Percentiles rank a stretch among this genome's conserved stretches.
phyloP scores from a whole-genome alignment of 2,797 vertebrate species.

The Squalus acanthias region DNA sequence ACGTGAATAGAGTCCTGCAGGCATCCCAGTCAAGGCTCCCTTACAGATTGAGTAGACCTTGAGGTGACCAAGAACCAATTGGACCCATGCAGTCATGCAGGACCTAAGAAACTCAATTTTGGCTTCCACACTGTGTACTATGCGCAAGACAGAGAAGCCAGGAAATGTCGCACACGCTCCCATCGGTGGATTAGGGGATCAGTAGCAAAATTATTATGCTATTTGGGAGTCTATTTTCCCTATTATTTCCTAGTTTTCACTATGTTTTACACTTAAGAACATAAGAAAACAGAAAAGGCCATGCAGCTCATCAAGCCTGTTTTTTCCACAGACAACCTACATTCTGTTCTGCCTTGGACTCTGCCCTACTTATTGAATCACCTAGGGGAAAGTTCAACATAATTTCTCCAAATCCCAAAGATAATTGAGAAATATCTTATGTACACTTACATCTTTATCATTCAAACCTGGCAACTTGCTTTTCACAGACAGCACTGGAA shows the following conservation, averaged over 20 bases:
- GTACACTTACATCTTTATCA: not conserved
- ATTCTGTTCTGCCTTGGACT: not conserved
- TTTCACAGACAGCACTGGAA: not conserved
- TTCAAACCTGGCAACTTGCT: not conserved
- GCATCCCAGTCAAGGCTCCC: not conserved
- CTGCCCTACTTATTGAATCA: not conserved
- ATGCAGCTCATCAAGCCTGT: not conserved
- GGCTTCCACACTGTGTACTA: not conserved
- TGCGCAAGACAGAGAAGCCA: not conserved
- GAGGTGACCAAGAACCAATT: not conserved
- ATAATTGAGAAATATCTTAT: not conserved
- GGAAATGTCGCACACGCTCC: not conserved
- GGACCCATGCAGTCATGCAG: not conserved
- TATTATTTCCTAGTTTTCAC: not conserved
- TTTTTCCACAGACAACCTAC: not conserved
- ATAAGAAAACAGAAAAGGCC: not conserved
- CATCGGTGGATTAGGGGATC: not conserved
- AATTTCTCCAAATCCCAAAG: not conserved
- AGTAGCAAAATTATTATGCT: not conserved
- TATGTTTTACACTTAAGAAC: not conserved
- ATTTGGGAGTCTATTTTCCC: not conserved
- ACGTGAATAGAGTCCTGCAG: not conserved
- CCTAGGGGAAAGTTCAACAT: not conserved
- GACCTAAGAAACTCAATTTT: not conserved
- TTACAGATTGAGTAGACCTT: not conserved